Base-by-base conservation (phyloP, 2,888 invertebrate genomes). In the Drosophila mercatorum region DNA sequence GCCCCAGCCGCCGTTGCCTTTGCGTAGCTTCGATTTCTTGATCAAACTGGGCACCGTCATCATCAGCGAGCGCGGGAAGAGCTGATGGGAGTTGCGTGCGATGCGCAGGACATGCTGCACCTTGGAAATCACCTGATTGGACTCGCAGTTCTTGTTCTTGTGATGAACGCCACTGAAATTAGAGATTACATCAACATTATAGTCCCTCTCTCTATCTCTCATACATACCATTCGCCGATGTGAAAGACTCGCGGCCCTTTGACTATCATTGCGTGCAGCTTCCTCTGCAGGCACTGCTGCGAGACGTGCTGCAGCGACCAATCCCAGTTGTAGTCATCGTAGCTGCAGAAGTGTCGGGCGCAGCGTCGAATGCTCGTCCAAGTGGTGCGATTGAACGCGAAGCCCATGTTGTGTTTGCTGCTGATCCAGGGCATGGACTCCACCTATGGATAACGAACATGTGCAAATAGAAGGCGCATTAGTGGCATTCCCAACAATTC, bases 251-350 rank as follows among this genome's bases (percentile, higher is more conserved):
- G 93, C 0, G 99, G 98, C 0, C 98, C 98, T 88, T 97, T 96
- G 90, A 98, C 96, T 81, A 98, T 95, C 94, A 99, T 96, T 2
- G 98, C 97, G 81, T 96, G 96, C 73, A 99, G 94, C 83, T 96
- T 97, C 65, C 94, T 94, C 0, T 94, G 94, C 68, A 97, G 94
- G 89, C 97, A 96, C 83, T 96, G 96, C 92, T 97, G 97, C 1
- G 98, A 97, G 59, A 98, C 94, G 92, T 98, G 97, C 78, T 98
- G 96, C 77, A 99, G 93, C 0, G 98, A 98, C 97, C 99, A 99
- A 91, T 99, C 99, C 99, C 99, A 99, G 92, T 99, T 99, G 93
- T 99, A 99, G 91, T 99, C 99, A 91, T 99, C 99, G 93, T 98
- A 99, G 2, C 96, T 95, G 93, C 99, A 99, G 93, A 99, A 99